Percentiles rank a stretch among this genome's conserved stretches.
These are phyloP conservation scores for Melikaiella ostensackeni DNA, from an alignment of 2,888 invertebrate genomes.

Conservation along the genomic window DNA sequence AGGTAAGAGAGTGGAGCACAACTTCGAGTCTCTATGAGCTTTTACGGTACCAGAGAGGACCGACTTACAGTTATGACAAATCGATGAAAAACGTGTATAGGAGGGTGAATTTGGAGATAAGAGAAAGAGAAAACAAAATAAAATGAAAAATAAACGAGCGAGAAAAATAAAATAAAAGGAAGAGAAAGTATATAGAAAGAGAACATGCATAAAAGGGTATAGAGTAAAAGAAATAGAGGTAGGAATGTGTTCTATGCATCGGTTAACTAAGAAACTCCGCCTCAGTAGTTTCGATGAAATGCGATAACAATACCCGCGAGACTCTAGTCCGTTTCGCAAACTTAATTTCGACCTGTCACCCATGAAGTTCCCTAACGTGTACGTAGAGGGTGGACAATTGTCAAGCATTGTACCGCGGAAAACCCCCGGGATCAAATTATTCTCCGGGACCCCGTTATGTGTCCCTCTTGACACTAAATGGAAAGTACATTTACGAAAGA, in stretches of 20 bases:
- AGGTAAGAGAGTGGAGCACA: constrained; percentile 21
- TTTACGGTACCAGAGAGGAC: constrained; percentile 41
- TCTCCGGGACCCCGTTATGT: constrained; percentile 53
- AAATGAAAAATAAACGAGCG: constrained; percentile 15
- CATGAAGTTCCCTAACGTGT: constrained; percentile 52
- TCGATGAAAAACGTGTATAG: constrained; percentile 40
- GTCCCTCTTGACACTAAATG: constrained; percentile 48
- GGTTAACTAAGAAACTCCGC: constrained; percentile 53
- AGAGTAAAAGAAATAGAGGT: neutral
- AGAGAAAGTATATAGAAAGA: neutral
- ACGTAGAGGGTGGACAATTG: constrained; percentile 55
- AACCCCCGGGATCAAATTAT: constrained; percentile 70
- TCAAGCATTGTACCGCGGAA: constrained; percentile 49
- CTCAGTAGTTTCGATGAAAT: constrained; percentile 52
- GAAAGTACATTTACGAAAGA: constrained; percentile 49
- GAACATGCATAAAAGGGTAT: too few species aligned
- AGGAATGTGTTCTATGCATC: constrained; percentile 32
- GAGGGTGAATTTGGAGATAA: neutral
- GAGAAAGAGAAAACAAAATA: constrained; percentile 27
- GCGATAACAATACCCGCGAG: constrained; percentile 71
- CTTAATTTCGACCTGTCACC: constrained; percentile 66
- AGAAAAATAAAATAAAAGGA: neutral
- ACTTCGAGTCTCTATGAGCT: neutral
- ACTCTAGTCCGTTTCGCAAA: constrained; percentile 68
- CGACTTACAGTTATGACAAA: constrained; percentile 50